Percentiles rank a stretch among this genome's conserved stretches.
These are phyloP conservation scores for Argopecten irradians DNA, from an alignment of 1,140 invertebrate genomes.

Conservation along the genomic window DNA sequence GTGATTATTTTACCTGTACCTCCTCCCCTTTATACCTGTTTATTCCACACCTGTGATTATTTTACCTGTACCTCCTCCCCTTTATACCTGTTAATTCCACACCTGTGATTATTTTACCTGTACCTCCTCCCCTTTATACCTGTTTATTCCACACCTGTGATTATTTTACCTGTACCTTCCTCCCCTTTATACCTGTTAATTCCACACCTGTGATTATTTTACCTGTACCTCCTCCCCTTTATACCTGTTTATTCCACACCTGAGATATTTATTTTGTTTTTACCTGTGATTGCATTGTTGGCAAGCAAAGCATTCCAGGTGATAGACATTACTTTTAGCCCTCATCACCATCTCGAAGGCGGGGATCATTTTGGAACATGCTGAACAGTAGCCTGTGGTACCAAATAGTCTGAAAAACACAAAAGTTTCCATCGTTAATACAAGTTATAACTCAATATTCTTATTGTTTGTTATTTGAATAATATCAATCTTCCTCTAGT, in stretches of 20 bases:
- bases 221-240: background rate
- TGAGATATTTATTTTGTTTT: slow-evolving; percentile 53
- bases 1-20: too few relatives aligned
- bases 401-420: slow-evolving; percentile 87
- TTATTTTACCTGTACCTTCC: too few relatives aligned
- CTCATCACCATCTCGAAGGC: slow-evolving; percentile 99
- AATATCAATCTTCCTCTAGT: background rate
- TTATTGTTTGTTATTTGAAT: background rate
- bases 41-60: too few relatives aligned
- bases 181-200: too few relatives aligned
- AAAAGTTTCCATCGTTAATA: background rate
- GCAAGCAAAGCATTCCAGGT: slow-evolving; percentile 97
- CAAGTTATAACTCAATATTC: background rate
- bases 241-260: background rate
- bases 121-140: too few relatives aligned
- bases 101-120: too few relatives aligned
- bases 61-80: too few relatives aligned
- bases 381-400: slow-evolving; percentile 93
- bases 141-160: too few relatives aligned
- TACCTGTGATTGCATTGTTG: slow-evolving; percentile 97
- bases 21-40: too few relatives aligned
- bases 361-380: slow-evolving; percentile 91
- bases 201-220: too few relatives aligned
- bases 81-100: too few relatives aligned
- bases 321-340: slow-evolving; percentile 95